Percentiles rank a stretch among this genome's conserved stretches.
Conservation (phyloP, 2,113 vertebrate genomes). For the Apodemus sylvaticus region DNA sequence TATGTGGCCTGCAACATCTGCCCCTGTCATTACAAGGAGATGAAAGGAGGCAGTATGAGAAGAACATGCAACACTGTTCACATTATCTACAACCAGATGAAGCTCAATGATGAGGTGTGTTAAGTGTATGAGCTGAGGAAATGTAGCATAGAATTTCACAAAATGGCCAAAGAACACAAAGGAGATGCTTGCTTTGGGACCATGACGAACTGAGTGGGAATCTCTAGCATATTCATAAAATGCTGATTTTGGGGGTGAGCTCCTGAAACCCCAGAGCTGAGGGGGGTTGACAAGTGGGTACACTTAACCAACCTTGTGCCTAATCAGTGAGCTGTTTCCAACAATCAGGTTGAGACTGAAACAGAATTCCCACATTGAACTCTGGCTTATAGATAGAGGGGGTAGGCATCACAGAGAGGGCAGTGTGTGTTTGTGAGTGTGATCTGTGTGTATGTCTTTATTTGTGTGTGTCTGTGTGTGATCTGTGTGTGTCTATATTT, state of each 20-base stretch:
- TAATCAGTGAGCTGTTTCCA: background rate
- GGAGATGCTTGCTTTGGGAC: background rate
- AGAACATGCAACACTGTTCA: background rate
- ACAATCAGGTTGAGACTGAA: background rate
- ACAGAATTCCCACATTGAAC: background rate
- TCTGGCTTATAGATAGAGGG: background rate
- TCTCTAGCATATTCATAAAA: background rate
- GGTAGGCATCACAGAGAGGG: background rate
- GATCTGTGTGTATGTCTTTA: background rate
- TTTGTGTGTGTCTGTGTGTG: background rate
- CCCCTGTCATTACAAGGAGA: background rate
- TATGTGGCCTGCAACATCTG: background rate
- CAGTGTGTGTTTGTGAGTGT: background rate
- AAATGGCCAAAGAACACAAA: background rate
- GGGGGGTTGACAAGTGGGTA: too few species aligned
- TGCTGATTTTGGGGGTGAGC: background rate
- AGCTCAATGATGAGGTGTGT: background rate
- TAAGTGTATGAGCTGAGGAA: background rate
- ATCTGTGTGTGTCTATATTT: too few species aligned
- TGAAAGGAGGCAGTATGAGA: background rate
- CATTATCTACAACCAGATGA: background rate
- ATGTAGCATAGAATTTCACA: background rate
- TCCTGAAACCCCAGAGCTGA: background rate
- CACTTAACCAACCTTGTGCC: rapidly evolving
- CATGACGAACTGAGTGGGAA: background rate